Evolutionary conservation across 2,797 vertebrate genomes (phyloP).

Genomic region (Simalia tracyae): DNA sequence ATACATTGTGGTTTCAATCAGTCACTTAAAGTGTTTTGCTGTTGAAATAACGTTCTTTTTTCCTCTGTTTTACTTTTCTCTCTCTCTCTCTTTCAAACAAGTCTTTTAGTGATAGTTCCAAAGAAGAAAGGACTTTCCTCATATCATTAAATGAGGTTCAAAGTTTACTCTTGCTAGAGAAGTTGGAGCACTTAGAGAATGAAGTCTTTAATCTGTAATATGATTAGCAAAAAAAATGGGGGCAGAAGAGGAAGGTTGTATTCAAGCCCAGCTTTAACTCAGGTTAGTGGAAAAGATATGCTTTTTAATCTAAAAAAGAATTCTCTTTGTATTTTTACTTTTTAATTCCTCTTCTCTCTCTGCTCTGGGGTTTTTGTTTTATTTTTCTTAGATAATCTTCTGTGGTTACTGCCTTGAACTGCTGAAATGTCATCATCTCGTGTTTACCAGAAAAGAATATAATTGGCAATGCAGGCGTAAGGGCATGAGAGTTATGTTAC

Average conservation of each 20-base stretch:
- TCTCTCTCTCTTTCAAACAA: constrained; percentile 23
- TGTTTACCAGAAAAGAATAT: constrained; percentile 43
- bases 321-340: not conserved
- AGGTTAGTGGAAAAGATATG: constrained; percentile 62
- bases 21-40: constrained; percentile 74
- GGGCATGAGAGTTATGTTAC: constrained; percentile 33
- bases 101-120: constrained; percentile 72
- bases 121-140: constrained; percentile 60
- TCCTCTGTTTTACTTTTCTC: constrained; percentile 23
- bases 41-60: constrained; percentile 68
- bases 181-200: constrained; percentile 70
- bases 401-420: constrained; percentile 44
- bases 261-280: constrained; percentile 59
- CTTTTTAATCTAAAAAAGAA: constrained; percentile 60
- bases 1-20: constrained; percentile 72
- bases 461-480: constrained; percentile 25
- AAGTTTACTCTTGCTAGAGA: constrained; percentile 68
- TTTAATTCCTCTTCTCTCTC: not conserved
- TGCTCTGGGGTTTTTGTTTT: not conserved
- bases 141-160: constrained; percentile 66
- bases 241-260: constrained; percentile 25
- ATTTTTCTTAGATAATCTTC: constrained; percentile 38
- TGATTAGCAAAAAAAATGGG: constrained; percentile 55
- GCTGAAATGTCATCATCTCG: constrained; percentile 35
- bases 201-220: constrained; percentile 71